Percentiles rank a stretch among this genome's conserved stretches.
Conservation (phyloP, 2,888 invertebrate genomes). For the Bruchidius siliquastri region DNA sequence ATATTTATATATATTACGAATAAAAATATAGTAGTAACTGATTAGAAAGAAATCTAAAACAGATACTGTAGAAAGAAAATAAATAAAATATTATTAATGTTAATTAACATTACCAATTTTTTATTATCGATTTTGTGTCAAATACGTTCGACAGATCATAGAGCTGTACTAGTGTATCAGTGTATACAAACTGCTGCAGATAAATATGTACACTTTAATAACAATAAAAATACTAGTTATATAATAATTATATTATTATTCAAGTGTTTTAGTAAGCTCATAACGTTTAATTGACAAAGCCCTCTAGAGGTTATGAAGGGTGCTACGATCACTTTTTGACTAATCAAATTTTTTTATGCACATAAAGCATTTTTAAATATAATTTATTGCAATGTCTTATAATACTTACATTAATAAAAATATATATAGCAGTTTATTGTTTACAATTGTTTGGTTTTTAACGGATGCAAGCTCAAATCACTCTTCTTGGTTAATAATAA, state of each 20-base stretch:
- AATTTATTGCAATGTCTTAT: neutral
- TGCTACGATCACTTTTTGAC: neutral
- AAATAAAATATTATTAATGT: slow-evolving; percentile 34
- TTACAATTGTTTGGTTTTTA: neutral
- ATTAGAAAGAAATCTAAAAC: slow-evolving; percentile 7
- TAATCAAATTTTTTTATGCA: neutral
- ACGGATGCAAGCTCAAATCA: neutral
- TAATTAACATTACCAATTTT: slow-evolving; percentile 33
- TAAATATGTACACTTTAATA: neutral
- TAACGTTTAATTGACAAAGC: neutral
- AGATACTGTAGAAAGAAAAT: slow-evolving; percentile 7
- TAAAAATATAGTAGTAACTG: neutral
- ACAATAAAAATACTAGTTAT: neutral
- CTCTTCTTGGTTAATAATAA: neutral
- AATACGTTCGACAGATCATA: slow-evolving; percentile 34
- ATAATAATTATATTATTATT: neutral
- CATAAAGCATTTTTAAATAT: neutral
- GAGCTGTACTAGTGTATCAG: slow-evolving; percentile 31
- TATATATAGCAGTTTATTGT: neutral
- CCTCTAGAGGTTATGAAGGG: neutral
- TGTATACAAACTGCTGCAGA: slow-evolving; percentile 27
- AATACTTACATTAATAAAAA: neutral
- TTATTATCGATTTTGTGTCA: slow-evolving; percentile 31
- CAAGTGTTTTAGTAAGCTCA: neutral
- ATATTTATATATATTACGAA: neutral